Conservation (phyloP, 2,888 invertebrate genomes). For the Oscheius sp. region DNA sequence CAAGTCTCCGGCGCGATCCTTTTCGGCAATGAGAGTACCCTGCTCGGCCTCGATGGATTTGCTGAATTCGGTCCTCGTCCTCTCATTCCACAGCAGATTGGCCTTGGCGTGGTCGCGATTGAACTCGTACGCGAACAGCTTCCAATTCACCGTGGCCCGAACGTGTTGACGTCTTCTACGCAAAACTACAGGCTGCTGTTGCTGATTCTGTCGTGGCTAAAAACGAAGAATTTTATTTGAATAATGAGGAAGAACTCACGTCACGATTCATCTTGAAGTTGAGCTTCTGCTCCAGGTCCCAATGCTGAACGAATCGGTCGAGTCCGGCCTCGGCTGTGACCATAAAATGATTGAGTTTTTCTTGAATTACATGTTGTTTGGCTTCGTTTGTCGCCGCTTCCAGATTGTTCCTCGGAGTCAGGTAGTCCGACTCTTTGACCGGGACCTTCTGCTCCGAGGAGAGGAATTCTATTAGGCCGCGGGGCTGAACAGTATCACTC, state of each 20-base stretch:
- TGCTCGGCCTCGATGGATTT: constrained; percentile 55
- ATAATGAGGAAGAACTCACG: neutral
- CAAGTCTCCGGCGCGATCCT: constrained; percentile 82
- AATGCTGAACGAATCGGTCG: constrained; percentile 76
- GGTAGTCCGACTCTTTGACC: constrained; percentile 77
- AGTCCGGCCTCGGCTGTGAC: constrained; percentile 75
- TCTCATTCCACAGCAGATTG: constrained; percentile 97
- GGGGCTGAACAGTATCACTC: constrained; percentile 80
- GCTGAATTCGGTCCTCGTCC: constrained; percentile 91
- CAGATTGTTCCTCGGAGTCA: constrained; percentile 86
- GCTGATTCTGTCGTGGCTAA: constrained; percentile 50
- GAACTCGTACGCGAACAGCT: constrained; percentile 94
- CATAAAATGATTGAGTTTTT: constrained; percentile 51
- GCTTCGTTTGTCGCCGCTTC: constrained; percentile 81
- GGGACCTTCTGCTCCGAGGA: constrained; percentile 89
- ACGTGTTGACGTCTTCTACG: constrained; percentile 88
- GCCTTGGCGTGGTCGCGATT: constrained; percentile 91
- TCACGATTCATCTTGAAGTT: constrained; percentile 62
- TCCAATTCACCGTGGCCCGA: constrained; percentile 82
- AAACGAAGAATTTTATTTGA: constrained; percentile 9
- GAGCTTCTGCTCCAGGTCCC: constrained; percentile 76
- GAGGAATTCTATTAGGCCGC: constrained; percentile 88
- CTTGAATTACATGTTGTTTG: constrained; percentile 49
- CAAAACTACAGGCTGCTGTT: constrained; percentile 84
- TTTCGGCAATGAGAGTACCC: constrained; percentile 87